Base-by-base conservation (phyloP, 2,113 vertebrate genomes). In the Podocnemis expansa region DNA sequence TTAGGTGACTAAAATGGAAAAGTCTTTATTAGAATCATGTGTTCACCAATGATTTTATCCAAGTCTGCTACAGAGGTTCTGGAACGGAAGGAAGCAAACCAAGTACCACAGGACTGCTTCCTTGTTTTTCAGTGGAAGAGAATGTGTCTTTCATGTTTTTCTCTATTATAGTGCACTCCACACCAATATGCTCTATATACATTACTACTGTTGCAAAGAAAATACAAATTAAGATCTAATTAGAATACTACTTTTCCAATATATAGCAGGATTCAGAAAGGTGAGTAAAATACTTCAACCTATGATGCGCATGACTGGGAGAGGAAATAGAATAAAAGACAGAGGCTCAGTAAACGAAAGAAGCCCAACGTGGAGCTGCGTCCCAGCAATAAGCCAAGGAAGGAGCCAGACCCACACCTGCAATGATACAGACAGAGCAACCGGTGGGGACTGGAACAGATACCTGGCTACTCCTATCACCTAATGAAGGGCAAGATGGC, bases 21-120 rank as follows among this genome's bases (percentile, higher is more conserved):
- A 52, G 13, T 17, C 58, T 84, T 96, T 81, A 92, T 88, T 78
- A 75, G 76, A 89, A 58, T 34, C 67, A 82, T n/a, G 24, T 81
- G 55, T 87, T 25, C 78, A 85, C 94, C 58, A 83, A 47, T 87
- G 78, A 86, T 84, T 80, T 89, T 93, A 25, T 80, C 83, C 89
- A 84, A 90, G 58, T 2, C 3, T 5, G 1, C 41, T 78, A 84
- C 80, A 38, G 43, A 78, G 90, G 56, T 3, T 31, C 29, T 6
- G 29, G 58, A n/a, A n/a, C 19, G 31, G 16, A 7, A 4, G 34
- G 7, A n/a, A 67, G 19, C 31, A 67, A 67, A n/a, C 14, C 60
- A n/a, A n/a, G n/a, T n/a, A n/a, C n/a, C n/a, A n/a, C n/a, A n/a
- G n/a, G n/a, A n/a, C n/a, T n/a, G n/a, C n/a, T n/a, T n/a, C n/a